Evolutionary conservation across 2,113 vertebrate species (phyloP), one percentile per base, ranked within the genome.

Genomic region (Spermophilus dauricus): DNA sequence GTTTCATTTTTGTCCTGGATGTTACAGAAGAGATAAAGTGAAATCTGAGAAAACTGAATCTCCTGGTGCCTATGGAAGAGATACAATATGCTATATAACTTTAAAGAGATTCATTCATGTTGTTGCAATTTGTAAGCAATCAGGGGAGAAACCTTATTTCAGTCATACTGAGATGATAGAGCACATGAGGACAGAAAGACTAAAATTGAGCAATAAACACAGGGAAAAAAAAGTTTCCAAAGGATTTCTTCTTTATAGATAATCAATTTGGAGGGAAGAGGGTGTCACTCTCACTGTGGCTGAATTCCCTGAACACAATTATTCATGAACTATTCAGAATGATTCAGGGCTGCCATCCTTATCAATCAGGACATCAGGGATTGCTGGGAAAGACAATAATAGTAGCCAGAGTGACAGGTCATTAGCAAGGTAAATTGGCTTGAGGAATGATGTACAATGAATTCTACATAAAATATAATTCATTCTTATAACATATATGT

Each of bases 41-140:
- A 89, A 94, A 86, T 91, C 45, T 72, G 84, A 98, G 93, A 83
- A 92, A 69, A 94, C 6, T 11, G 26, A 65, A 70, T 69, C 81
- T 81, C 16, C 48, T 12, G 5, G 58, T 48, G 8, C 37, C 58
- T 34, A 1, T 14, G 24, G 63, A n/a, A 86, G 61, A 83, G 16
- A 90, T 5, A 28, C 34, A 42, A 32, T 13, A 86, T 1, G 3
- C 91, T 72, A 14, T 17, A 8, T 4, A 34, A 83, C 20, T 22
- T 67, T 91, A 87, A 67, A 86, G 28, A 73, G 30, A 48, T 32
- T 80, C 34, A 45, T 1, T 32, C 58, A 16, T 17, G n/a, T 69
- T 45, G 18, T 39, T 56, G 69, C 51, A 42, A 51, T 81, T 51
- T 82, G 39, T 39, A 75, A 95, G 42, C 4, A 51, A 13, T 32